Percentiles rank a stretch among this genome's conserved stretches.
Evolutionary conservation across 64 coral and sea anemone species (phyloP).

Genomic region (Montipora sp.): DNA sequence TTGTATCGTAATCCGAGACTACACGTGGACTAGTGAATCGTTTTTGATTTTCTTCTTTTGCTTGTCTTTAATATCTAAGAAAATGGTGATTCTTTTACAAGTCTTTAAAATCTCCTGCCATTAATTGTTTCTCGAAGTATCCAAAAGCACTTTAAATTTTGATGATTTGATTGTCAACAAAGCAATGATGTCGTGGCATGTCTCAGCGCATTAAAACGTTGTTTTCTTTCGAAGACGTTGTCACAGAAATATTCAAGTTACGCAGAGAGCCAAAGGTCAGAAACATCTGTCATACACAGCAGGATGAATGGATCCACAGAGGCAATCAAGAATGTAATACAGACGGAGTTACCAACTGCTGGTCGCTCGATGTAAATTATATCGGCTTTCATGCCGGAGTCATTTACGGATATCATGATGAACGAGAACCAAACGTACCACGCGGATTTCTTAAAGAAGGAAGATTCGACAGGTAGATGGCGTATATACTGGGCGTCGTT

Average conservation of each 20-base stretch:
- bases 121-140: too few species aligned
- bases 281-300: neutral
- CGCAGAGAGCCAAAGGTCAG: neutral
- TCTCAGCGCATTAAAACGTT: neutral
- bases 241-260: neutral
- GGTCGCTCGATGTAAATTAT: neutral
- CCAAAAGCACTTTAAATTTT: neutral
- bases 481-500: constrained; percentile 13
- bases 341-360: neutral
- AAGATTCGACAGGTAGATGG: constrained; percentile 35
- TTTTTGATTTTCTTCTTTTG: too few species aligned
- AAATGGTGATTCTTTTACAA: too few species aligned
- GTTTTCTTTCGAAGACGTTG: neutral
- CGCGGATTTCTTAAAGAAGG: constrained; percentile 49
- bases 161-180: neutral
- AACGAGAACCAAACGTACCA: constrained; percentile 13
- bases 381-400: neutral
- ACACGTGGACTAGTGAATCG: too few species aligned
- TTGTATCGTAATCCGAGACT: too few species aligned
- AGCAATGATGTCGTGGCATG: neutral
- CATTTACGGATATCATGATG: constrained; percentile 5
- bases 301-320: neutral
- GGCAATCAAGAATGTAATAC: neutral
- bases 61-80: too few species aligned
- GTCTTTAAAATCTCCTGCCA: too few species aligned